These are phyloP conservation scores for Conchocele bisecta DNA, from an alignment of 2,888 invertebrate species.

Conservation along the genomic window DNA sequence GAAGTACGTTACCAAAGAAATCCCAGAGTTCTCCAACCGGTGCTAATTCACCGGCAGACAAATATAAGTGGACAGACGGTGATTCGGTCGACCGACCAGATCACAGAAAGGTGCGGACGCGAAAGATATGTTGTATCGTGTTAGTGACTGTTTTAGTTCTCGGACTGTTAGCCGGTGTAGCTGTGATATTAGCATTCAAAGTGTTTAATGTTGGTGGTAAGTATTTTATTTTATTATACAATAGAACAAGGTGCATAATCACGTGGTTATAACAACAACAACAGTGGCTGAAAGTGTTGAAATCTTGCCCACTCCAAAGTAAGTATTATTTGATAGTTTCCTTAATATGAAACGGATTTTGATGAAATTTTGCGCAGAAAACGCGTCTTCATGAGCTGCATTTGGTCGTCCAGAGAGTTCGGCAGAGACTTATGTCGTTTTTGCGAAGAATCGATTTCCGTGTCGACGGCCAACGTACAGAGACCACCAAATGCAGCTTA, in stretches of 20 bases:
- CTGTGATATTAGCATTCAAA: conserved; percentile 66
- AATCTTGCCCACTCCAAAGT: no score
- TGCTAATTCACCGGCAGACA: conserved; percentile 38
- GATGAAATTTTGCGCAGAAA: no score
- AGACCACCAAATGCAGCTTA: no score
- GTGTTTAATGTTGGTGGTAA: conserved; percentile 57
- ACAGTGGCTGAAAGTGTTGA: no score
- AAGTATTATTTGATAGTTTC: no score
- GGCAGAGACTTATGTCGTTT: no score
- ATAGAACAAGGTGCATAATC: not conserved
- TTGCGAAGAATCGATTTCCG: no score
- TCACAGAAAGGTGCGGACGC: not conserved
- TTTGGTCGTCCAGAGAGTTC: no score
- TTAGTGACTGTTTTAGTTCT: conserved; percentile 41
- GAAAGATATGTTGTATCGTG: not conserved
- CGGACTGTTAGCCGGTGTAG: conserved; percentile 55
- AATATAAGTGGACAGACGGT: conserved; percentile 46
- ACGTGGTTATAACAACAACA: no score
- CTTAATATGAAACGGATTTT: no score
- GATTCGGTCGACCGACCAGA: conserved; percentile 9
- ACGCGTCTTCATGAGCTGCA: no score
- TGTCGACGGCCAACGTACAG: no score
- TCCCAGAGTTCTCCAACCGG: conserved; percentile 11
- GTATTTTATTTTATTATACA: conserved; percentile 1
- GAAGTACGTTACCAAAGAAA: conserved; percentile 31